A percentile compares a stretch with the other conserved stretches of the same genome.
phyloP scores from a whole-genome alignment of 2,797 vertebrate genomes.

The Distichodus sexfasciatus region DNA sequence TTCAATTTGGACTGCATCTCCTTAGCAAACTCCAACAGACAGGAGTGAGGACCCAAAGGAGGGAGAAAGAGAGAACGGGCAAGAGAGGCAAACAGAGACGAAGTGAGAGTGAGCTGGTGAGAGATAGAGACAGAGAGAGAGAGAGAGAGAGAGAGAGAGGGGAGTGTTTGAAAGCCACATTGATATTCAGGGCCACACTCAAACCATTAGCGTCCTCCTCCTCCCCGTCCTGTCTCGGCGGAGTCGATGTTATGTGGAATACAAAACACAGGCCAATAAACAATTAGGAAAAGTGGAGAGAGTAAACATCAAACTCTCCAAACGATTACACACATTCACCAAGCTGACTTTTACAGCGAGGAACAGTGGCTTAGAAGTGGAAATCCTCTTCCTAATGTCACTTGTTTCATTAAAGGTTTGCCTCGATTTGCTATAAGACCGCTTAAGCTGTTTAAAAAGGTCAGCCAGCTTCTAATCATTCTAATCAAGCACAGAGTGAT shows the following conservation, averaged over 20 bases:
- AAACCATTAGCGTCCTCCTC: conserved; percentile 40
- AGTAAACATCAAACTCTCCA: conserved; percentile 64
- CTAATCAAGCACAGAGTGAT: no score
- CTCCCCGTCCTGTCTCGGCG: conserved; percentile 24
- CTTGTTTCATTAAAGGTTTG: not conserved
- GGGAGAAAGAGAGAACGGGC: conserved; percentile 38
- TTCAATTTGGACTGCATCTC: conserved; percentile 72
- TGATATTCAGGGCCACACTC: conserved; percentile 69
- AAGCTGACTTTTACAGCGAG: conserved; percentile 45
- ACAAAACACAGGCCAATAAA: conserved; percentile 68
- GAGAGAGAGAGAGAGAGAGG: conserved; percentile 34
- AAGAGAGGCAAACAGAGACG: conserved; percentile 35
- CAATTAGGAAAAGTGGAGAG: conserved; percentile 64
- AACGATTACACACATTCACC: conserved; percentile 65
- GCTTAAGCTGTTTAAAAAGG: no score
- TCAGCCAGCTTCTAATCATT: no score
- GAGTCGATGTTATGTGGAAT: conserved; percentile 66
- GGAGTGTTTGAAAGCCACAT: conserved; percentile 60
- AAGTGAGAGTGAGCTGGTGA: not conserved
- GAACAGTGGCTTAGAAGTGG: conserved; percentile 28
- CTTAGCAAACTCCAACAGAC: conserved; percentile 42
- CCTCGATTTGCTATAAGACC: not conserved
- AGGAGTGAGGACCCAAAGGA: conserved; percentile 30
- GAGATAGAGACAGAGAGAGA: not conserved
- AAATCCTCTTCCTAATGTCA: conserved; percentile 20